Conservation (phyloP, 2,888 invertebrate genomes). For the Anagyrus pseudococci region DNA sequence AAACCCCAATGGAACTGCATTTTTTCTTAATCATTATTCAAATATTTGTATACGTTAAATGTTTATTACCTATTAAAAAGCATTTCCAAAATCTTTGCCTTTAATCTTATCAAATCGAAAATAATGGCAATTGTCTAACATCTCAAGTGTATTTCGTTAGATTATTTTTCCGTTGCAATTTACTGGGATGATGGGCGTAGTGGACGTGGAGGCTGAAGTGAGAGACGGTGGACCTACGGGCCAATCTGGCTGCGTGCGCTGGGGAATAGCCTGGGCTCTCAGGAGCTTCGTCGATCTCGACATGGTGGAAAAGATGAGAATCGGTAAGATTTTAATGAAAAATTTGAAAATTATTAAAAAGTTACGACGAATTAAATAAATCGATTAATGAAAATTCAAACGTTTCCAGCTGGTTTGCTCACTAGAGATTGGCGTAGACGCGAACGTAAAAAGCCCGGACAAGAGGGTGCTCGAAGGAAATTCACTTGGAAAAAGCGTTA, state of each 20-base stretch:
- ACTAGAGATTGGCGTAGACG: conserved; percentile 72
- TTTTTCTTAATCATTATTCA: no score
- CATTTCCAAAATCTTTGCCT: no score
- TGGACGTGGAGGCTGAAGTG: conserved; percentile 84
- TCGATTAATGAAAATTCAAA: not conserved
- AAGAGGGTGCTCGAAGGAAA: conserved; percentile 87
- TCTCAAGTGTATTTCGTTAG: no score
- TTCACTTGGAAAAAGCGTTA: conserved; percentile 93
- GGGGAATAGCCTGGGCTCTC: conserved; percentile 85
- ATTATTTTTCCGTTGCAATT: conserved; percentile 86
- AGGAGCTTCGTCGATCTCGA: conserved; percentile 81
- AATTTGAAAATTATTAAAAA: conserved; percentile 9
- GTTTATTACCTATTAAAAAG: no score
- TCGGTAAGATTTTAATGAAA: conserved; percentile 71
- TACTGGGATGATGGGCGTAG: conserved; percentile 74
- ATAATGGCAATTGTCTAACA: no score
- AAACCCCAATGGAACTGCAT: no score
- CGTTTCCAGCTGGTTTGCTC: conserved; percentile 81
- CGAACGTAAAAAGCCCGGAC: conserved; percentile 93
- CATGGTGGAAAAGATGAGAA: conserved; percentile 82
- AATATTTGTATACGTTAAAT: no score
- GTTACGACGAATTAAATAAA: no score
- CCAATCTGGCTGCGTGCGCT: conserved; percentile 88
- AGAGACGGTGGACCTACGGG: conserved; percentile 77
- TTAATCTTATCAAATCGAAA: no score